Evolutionary conservation across 2,113 vertebrate species (phyloP).

Genomic region (Proterorhinus semilunaris): DNA sequence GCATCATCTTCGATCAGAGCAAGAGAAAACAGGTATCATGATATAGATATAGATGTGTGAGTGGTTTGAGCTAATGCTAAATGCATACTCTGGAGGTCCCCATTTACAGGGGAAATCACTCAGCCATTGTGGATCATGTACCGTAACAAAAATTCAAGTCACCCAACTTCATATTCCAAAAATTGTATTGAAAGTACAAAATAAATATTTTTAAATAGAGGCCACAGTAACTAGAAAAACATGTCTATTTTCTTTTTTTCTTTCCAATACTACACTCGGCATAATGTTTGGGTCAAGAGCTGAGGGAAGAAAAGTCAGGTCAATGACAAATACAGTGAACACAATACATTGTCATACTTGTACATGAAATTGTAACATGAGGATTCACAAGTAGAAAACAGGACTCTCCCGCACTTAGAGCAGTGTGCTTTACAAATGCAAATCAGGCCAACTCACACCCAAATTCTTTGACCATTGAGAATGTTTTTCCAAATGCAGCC

Average conservation of each 20-base stretch:
- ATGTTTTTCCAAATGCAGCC: neutral
- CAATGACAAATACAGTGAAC: slow-evolving; percentile 65
- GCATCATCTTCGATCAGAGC: neutral
- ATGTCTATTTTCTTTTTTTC: neutral
- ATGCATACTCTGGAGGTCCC: slow-evolving; percentile 12
- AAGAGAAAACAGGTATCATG: slow-evolving; percentile 12
- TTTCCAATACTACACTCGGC: neutral
- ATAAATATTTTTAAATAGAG: neutral
- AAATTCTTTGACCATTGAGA: no score
- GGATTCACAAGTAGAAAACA: slow-evolving; percentile 71
- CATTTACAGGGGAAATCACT: slow-evolving; percentile 10
- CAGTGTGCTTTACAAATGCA: slow-evolving; percentile 55
- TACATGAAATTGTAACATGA: slow-evolving; percentile 68
- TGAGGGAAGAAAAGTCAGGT: slow-evolving; percentile 53
- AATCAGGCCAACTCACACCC: slow-evolving; percentile 9
- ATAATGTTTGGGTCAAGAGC: slow-evolving; percentile 27
- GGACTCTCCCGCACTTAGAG: slow-evolving; percentile 68
- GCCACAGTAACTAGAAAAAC: neutral
- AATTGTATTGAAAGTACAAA: neutral
- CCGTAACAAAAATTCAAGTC: neutral
- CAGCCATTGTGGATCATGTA: neutral
- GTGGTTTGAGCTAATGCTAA: neutral
- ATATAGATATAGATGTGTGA: neutral
- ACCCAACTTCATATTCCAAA: neutral
- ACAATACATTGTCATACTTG: slow-evolving; percentile 66